A percentile compares a stretch with the other conserved stretches of the same genome.
Conservation (phyloP, 2,113 vertebrate genomes). For the Garra rufa region DNA sequence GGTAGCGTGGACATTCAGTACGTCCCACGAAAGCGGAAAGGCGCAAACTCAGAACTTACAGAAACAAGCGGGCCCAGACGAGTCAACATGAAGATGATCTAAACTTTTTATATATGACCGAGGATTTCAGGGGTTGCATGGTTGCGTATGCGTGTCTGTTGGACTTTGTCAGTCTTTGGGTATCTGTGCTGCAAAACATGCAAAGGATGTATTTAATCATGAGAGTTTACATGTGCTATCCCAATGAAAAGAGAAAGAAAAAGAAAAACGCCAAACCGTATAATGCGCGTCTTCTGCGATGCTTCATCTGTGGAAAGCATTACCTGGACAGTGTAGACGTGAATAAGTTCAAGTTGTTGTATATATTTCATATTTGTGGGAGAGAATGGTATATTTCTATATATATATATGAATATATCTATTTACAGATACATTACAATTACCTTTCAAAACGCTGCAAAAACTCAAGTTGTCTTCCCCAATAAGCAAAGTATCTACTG, state of each 20-base stretch:
- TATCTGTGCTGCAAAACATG: conserved; percentile 75
- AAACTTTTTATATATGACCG: conserved; percentile 54
- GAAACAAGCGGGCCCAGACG: conserved; percentile 90
- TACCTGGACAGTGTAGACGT: conserved; percentile 46
- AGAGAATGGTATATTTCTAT: conserved; percentile 58
- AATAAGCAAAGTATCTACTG: conserved; percentile 58
- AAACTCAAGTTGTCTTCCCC: conserved; percentile 62
- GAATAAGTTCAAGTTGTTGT: conserved; percentile 47
- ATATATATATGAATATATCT: conserved; percentile 48
- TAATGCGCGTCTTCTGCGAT: conserved; percentile 49
- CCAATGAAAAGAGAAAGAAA: conserved; percentile 27
- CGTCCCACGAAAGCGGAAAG: conserved; percentile 92
- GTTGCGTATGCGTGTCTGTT: conserved; percentile 58
- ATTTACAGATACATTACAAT: conserved; percentile 53
- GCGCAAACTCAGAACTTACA: conserved; percentile 78
- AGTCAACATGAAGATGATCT: conserved; percentile 99
- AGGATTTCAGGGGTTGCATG: conserved; percentile 35
- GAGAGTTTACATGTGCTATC: conserved; percentile 50
- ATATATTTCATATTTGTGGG: conserved; percentile 56
- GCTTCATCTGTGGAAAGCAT: conserved; percentile 50
- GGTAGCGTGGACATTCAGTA: conserved; percentile 98
- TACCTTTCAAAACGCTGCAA: conserved; percentile 60
- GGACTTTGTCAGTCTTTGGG: conserved; percentile 68
- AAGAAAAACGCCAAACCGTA: conserved; percentile 20
- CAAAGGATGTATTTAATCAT: conserved; percentile 57